Evolutionary conservation across 2,113 vertebrate genomes (phyloP).

Genomic region (Electrona antarctica): DNA sequence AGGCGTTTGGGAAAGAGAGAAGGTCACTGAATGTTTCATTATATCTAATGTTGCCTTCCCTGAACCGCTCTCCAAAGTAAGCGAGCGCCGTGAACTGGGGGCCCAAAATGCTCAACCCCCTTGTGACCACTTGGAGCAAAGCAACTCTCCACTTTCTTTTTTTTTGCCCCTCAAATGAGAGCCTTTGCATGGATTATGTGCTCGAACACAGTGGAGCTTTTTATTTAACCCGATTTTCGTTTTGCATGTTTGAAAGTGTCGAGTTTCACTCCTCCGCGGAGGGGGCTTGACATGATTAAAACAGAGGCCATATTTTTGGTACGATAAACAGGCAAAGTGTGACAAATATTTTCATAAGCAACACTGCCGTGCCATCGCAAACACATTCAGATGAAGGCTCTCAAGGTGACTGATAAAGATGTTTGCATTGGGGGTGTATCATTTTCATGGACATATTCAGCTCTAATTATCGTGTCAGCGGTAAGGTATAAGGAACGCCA

Average conservation of each 20-base stretch:
- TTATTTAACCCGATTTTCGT: constrained; percentile 90
- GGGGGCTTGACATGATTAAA: constrained; percentile 84
- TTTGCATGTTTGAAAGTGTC: constrained; percentile 82
- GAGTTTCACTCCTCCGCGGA: constrained; percentile 87
- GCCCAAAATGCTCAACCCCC: constrained; percentile 92
- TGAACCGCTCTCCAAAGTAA: constrained; percentile 94
- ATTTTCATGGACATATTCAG: constrained; percentile 6
- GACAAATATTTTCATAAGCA: constrained; percentile 69
- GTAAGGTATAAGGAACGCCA: background rate
- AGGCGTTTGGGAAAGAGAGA: constrained; percentile 74
- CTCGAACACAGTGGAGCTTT: constrained; percentile 94
- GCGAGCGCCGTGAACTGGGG: constrained; percentile 88
- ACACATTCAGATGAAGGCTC: constrained; percentile 55
- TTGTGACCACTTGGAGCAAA: constrained; percentile 96
- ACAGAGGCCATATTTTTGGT: constrained; percentile 89
- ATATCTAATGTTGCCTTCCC: constrained; percentile 95
- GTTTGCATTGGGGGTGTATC: background rate
- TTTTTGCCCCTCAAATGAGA: constrained; percentile 82
- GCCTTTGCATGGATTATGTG: constrained; percentile 94
- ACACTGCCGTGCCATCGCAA: constrained; percentile 59
- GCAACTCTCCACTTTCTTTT: constrained; percentile 93
- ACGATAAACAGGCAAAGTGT: constrained; percentile 86
- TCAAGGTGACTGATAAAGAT: constrained; percentile 39
- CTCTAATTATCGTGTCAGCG: background rate
- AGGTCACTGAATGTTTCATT: constrained; percentile 95